Evolutionary conservation across 2,888 invertebrate genomes (phyloP), one percentile per base, ranked within the genome.

Genomic region (Hypena proboscidalis): DNA sequence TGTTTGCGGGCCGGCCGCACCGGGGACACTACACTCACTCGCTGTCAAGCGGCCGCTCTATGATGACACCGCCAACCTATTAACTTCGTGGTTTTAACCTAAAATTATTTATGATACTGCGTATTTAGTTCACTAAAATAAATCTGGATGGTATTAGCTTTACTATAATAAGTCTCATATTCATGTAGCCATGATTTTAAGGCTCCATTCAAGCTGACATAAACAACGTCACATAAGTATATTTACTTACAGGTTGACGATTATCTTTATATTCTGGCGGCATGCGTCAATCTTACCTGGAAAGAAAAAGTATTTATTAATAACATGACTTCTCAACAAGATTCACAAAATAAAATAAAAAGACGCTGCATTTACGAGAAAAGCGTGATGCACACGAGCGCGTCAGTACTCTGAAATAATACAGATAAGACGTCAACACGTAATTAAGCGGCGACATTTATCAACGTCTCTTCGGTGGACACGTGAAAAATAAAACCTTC

Each of bases 1-100:
- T 65, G 66, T 61, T 65, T 79, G 77, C 77, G 75, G 65, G 68
- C 64, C 55, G 36, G 54, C 49, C 58, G 58, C 61, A 49, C n/a
- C n/a, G n/a, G n/a, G n/a, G n/a, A n/a, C n/a, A n/a, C n/a, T n/a
- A n/a, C n/a, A n/a, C n/a, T n/a, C n/a, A n/a, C n/a, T n/a, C n/a
- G n/a, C n/a, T n/a, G 67, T 59, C 58, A 39, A 53, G 44, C 58
- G 58, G 62, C 52, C 47, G 30, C 42, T 59, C 46, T 62, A 56
- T 58, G 60, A 64, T 47, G 19, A 48, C 38, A 49, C 38, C 48
- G 32, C 34, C 14, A 54, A 58, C 44, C 58, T 50, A 67, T 61
- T 55, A 67, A 63, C 36, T 44, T 45, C 32, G 32, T 26, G 30
- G 42, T 53, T 19, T 33, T 20, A 34, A 23, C 29, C 36, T 31